These are phyloP conservation scores for Axis porcinus DNA, from an alignment of 2,113 vertebrate species.

Conservation along the genomic window DNA sequence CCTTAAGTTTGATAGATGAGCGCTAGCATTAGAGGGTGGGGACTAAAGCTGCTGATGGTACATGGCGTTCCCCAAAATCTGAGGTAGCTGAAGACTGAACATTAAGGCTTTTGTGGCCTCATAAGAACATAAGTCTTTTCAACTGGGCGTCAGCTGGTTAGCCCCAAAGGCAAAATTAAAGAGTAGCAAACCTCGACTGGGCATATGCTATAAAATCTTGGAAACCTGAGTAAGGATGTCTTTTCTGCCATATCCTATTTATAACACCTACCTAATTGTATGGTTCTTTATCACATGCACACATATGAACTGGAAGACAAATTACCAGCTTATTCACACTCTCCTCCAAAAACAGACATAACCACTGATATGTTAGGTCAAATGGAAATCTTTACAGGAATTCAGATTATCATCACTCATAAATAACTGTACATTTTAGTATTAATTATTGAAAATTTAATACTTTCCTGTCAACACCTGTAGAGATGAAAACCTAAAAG, in stretches of 20 bases:
- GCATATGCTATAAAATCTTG: conserved; percentile 83
- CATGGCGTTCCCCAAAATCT: conserved; percentile 83
- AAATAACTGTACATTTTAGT: background rate
- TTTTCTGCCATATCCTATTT: conserved; percentile 92
- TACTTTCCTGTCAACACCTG: background rate
- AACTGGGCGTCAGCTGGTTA: conserved; percentile 94
- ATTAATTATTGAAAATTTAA: background rate
- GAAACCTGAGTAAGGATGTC: conserved; percentile 83
- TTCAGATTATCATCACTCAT: background rate
- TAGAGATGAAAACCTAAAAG: background rate
- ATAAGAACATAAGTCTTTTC: conserved; percentile 90
- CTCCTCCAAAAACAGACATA: conserved; percentile 16
- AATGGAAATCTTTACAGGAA: background rate
- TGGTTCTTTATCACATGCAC: conserved; percentile 76
- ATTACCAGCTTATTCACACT: conserved; percentile 52
- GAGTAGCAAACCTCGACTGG: conserved; percentile 84
- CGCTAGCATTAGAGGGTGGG: conserved; percentile 79
- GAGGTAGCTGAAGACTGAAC: conserved; percentile 76
- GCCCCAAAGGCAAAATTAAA: conserved; percentile 91
- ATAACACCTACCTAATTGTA: conserved; percentile 89
- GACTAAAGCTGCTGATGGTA: conserved; percentile 85
- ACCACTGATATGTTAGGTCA: background rate
- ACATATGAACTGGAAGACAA: conserved; percentile 36
- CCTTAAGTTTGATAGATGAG: conserved; percentile 88
- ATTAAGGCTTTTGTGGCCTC: conserved; percentile 90